These are phyloP conservation scores for Raja brachyura DNA, from an alignment of 2,113 vertebrate species.

Conservation along the genomic window DNA sequence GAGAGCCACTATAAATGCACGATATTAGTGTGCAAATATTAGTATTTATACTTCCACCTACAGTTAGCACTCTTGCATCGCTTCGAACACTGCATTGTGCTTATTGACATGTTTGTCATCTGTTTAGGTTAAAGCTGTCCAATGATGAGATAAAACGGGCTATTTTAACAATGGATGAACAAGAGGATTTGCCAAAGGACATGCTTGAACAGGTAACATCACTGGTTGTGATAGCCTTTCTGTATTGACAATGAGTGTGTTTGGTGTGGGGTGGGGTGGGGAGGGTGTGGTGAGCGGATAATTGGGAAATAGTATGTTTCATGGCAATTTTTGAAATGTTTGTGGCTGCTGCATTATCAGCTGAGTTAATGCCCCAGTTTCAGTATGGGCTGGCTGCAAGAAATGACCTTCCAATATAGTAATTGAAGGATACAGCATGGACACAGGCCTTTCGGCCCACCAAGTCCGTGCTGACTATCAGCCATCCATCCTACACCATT, in stretches of 20 bases:
- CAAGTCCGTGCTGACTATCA: too few species aligned
- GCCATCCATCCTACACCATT: too few species aligned
- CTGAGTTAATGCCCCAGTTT: background rate
- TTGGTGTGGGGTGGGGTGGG: background rate
- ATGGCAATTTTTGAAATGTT: background rate
- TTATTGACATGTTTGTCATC: slow-evolving; percentile 7
- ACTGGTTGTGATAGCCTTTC: background rate
- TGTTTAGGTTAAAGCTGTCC: slow-evolving; percentile 82
- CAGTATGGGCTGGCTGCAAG: too few species aligned
- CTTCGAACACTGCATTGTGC: background rate
- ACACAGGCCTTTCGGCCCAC: too few species aligned
- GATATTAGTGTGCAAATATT: background rate
- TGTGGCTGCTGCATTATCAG: background rate
- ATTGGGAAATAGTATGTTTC: background rate
- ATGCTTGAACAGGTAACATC: slow-evolving; percentile 90
- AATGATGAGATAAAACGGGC: slow-evolving; percentile 97
- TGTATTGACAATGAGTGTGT: background rate
- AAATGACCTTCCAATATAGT: background rate
- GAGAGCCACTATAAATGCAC: background rate
- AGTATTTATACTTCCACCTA: background rate
- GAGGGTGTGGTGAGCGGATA: background rate
- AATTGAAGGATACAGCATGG: too few species aligned
- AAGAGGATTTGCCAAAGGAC: slow-evolving; percentile 96
- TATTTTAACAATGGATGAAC: slow-evolving; percentile 94
- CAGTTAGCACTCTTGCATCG: background rate